Conservation (phyloP, 1,140 invertebrate genomes). For the Ooceraea biroi region DNA sequence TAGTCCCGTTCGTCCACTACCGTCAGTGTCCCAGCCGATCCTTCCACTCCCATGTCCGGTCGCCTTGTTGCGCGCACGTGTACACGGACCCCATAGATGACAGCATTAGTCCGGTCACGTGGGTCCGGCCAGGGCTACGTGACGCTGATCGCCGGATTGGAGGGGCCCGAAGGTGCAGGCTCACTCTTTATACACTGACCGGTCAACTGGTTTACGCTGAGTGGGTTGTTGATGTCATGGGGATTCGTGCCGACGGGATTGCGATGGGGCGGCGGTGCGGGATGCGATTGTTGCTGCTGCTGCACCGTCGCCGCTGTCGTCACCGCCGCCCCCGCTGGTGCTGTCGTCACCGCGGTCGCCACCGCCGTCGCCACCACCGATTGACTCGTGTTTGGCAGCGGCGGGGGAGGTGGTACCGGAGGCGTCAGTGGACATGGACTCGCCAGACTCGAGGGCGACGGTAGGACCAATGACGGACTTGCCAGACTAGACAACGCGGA, state of each 20-base stretch:
- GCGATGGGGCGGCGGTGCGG: constrained; percentile 87
- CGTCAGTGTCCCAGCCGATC: neutral
- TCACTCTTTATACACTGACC: constrained; percentile 90
- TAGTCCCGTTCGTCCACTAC: neutral
- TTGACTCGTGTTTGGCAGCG: constrained; percentile 79
- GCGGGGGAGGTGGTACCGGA: constrained; percentile 84
- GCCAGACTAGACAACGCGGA: constrained; percentile 92
- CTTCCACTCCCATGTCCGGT: constrained; percentile 39
- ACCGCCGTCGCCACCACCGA: constrained; percentile 61
- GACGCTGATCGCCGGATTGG: constrained; percentile 88
- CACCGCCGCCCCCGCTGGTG: constrained; percentile 35
- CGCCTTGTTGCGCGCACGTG: constrained; percentile 72
- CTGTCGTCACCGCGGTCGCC: constrained; percentile 38
- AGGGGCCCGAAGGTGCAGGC: constrained; percentile 85
- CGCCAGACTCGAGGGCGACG: constrained; percentile 89
- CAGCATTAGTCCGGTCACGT: constrained; percentile 84
- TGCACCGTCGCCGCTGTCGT: constrained; percentile 37
- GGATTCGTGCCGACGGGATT: constrained; percentile 96
- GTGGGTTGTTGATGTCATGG: constrained; percentile 95
- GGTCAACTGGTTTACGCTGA: constrained; percentile 95
- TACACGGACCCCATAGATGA: constrained; percentile 83
- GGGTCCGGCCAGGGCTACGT: constrained; percentile 87
- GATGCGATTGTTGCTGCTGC: constrained; percentile 56
- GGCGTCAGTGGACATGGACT: constrained; percentile 88
- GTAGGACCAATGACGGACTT: constrained; percentile 90